phyloP scores from a whole-genome alignment of 1,140 invertebrate species.

The Neotoxoptera formosana region DNA sequence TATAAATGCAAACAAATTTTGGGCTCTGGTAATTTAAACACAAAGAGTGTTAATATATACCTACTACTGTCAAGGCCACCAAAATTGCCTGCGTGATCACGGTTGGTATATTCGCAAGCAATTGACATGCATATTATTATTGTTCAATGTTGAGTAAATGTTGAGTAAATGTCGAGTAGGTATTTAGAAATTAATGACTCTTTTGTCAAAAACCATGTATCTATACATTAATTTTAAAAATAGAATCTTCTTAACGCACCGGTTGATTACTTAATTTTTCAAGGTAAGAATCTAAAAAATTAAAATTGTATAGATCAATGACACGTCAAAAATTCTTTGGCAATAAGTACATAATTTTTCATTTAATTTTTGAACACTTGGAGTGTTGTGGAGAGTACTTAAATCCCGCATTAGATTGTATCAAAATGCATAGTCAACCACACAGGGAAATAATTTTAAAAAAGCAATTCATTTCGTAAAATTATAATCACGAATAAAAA shows the following conservation, averaged over 20 bases:
- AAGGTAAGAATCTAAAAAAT: conserved; percentile 4
- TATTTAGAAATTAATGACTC: background rate
- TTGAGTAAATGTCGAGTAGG: background rate
- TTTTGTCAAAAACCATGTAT: background rate
- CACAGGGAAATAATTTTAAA: background rate
- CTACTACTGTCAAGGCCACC: background rate
- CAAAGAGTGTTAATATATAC: background rate
- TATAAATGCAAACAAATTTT: background rate
- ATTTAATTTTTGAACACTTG: background rate
- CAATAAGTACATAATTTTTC: background rate
- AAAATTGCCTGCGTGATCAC: background rate
- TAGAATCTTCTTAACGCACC: background rate
- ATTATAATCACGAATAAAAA: background rate
- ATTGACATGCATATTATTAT: conserved; percentile 11
- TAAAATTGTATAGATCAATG: background rate
- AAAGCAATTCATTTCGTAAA: background rate
- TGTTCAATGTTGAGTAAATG: background rate
- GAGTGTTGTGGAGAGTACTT: background rate
- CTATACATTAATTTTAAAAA: background rate
- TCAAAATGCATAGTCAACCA: background rate
- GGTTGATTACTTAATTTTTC: background rate
- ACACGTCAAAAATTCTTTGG: background rate
- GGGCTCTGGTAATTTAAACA: background rate
- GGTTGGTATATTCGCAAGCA: background rate
- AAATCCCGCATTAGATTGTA: background rate